phyloP scores from a whole-genome alignment of 2,113 vertebrate species.

The Cichladusa arquata region DNA sequence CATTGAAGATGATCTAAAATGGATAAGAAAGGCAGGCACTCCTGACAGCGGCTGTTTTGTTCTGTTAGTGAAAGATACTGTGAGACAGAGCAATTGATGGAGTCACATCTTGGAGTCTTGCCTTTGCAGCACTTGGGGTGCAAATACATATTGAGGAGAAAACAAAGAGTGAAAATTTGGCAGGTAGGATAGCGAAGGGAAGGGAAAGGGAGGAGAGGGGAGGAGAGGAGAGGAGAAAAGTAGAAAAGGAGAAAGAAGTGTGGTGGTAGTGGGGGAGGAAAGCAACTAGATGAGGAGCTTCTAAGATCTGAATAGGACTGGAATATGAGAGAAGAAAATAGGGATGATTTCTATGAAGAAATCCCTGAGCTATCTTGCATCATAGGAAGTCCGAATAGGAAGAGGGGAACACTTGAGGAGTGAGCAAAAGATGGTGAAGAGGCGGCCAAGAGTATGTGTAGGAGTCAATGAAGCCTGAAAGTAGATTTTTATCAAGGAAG shows the following conservation, averaged over 20 bases:
- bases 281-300: neutral
- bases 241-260: too few relatives aligned
- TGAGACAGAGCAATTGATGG: neutral
- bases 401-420: neutral
- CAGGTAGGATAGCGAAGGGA: neutral
- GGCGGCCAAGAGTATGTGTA: neutral
- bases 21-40: neutral
- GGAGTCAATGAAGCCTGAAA: neutral
- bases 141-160: neutral
- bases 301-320: neutral
- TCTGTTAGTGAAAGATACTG: neutral
- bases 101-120: neutral
- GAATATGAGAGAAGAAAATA: neutral
- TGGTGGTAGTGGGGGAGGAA: neutral
- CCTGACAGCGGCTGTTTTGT: neutral
- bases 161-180: neutral
- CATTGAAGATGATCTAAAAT: neutral
- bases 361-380: neutral
- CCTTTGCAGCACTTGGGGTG: neutral
- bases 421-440: conserved; percentile 14
- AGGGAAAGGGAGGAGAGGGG: too few relatives aligned
- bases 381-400: neutral
- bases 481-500: neutral
- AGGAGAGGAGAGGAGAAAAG: too few relatives aligned
- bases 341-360: neutral